Percentiles rank a stretch among this genome's conserved stretches.
phyloP scores from a whole-genome alignment of 1,140 invertebrate genomes.

The Theocolax elegans region DNA sequence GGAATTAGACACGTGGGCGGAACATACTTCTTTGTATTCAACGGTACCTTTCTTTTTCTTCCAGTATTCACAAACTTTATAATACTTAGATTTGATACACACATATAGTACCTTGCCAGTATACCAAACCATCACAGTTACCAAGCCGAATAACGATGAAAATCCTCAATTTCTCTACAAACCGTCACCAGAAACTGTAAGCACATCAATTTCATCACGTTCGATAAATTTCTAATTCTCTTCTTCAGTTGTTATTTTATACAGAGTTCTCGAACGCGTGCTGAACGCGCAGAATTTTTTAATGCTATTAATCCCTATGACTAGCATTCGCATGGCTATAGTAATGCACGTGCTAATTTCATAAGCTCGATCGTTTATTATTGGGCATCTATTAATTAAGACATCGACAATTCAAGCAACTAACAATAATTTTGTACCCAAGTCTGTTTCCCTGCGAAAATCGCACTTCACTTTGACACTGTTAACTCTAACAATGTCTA shows the following conservation, averaged over 20 bases:
- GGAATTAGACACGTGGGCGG: slow-evolving; percentile 37
- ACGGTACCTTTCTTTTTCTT: slow-evolving; percentile 10
- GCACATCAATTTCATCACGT: not conserved
- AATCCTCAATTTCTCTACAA: slow-evolving; percentile 44
- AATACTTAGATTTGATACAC: slow-evolving; percentile 31
- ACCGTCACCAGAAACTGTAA: slow-evolving; percentile 43
- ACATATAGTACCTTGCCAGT: slow-evolving; percentile 40
- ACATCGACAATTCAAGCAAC: not conserved
- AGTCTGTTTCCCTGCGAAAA: not conserved
- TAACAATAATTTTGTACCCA: not conserved
- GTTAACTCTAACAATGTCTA: not conserved
- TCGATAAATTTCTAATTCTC: slow-evolving; percentile 18
- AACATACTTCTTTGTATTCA: slow-evolving; percentile 29
- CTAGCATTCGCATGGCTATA: slow-evolving; percentile 3
- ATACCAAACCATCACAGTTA: slow-evolving; percentile 36
- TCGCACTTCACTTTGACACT: not conserved
- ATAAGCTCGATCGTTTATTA: slow-evolving; percentile 20
- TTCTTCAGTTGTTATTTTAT: slow-evolving; percentile 21
- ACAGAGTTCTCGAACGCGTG: no score
- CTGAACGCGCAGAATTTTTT: slow-evolving; percentile 9
- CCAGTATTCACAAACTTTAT: slow-evolving; percentile 29
- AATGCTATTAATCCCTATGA: not conserved
- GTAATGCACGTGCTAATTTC: not conserved
- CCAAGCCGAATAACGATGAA: slow-evolving; percentile 36
- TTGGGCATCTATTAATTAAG: not conserved